A percentile compares a stretch with the other conserved stretches of the same genome.
These are phyloP conservation scores for Boloria selene DNA, from an alignment of 2,888 invertebrate species.

Conservation along the genomic window DNA sequence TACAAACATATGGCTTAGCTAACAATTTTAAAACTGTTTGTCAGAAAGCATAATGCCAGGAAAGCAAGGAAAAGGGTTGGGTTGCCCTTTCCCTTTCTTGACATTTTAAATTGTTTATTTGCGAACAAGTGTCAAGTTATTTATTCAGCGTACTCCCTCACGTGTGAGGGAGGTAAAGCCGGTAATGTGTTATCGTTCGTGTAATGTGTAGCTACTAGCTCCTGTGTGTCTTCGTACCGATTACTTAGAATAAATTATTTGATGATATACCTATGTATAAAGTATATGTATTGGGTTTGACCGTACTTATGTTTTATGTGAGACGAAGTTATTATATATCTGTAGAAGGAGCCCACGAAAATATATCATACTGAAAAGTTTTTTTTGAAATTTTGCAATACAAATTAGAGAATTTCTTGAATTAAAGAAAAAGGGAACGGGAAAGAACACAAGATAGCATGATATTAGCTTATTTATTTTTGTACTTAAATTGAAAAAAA, in stretches of 20 bases:
- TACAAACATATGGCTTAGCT: conserved; percentile 32
- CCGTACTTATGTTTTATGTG: too few relatives aligned
- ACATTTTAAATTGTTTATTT: conserved; percentile 83
- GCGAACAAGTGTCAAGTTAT: conserved; percentile 79
- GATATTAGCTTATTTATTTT: too few relatives aligned
- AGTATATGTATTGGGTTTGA: neutral
- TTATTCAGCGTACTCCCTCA: conserved; percentile 61
- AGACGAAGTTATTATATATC: too few relatives aligned
- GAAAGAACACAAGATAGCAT: too few relatives aligned
- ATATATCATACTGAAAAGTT: too few relatives aligned
- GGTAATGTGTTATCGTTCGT: conserved; percentile 29
- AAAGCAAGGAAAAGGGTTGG: conserved; percentile 66
- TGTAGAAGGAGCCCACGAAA: too few relatives aligned
- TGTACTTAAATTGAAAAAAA: too few relatives aligned
- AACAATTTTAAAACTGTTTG: conserved; percentile 66
- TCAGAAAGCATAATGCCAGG: conserved; percentile 75
- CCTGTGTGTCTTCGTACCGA: conserved; percentile 3
- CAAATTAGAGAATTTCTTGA: too few relatives aligned
- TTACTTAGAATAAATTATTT: neutral
- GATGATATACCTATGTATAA: neutral
- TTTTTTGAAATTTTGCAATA: too few relatives aligned
- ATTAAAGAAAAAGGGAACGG: too few relatives aligned
- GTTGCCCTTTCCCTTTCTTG: conserved; percentile 75
- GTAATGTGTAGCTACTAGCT: neutral
- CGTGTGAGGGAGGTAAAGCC: conserved; percentile 40